Evolutionary conservation across 2,797 vertebrate species (phyloP).

Genomic region (Acestrorhynchus altus): DNA sequence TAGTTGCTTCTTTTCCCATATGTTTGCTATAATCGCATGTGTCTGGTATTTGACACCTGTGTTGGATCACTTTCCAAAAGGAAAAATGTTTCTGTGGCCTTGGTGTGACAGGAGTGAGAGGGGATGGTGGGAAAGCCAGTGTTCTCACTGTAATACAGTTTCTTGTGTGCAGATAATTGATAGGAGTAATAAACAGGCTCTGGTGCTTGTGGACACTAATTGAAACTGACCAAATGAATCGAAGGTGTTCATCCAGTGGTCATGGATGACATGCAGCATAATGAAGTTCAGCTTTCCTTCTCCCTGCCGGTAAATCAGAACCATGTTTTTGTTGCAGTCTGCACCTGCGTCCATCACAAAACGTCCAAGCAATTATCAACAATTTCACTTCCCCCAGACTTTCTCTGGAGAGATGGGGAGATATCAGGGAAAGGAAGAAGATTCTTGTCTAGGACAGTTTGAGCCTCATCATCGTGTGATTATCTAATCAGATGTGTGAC

Average conservation of each 20-base stretch:
- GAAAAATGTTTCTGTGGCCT: no score
- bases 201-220: no score
- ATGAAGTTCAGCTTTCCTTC: background rate
- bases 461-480: background rate
- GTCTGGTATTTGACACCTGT: no score
- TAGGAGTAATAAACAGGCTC: no score
- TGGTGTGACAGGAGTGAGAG: no score
- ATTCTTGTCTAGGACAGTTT: background rate
- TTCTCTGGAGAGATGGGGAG: background rate
- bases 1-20: no score
- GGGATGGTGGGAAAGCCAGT: no score
- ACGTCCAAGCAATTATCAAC: background rate
- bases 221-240: no score
- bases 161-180: no score
- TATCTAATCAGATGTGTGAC: background rate
- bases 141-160: no score
- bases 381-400: background rate
- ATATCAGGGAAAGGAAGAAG: slow-evolving; percentile 16
- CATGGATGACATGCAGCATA: background rate
- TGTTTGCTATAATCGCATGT: no score
- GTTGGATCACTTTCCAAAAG: no score
- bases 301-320: background rate
- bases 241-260: background rate
- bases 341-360: background rate
- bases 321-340: background rate